Percentiles rank a stretch among this genome's conserved stretches.
These are phyloP conservation scores for Mergus octosetaceus DNA, from an alignment of 2,797 vertebrate species.

Conservation along the genomic window DNA sequence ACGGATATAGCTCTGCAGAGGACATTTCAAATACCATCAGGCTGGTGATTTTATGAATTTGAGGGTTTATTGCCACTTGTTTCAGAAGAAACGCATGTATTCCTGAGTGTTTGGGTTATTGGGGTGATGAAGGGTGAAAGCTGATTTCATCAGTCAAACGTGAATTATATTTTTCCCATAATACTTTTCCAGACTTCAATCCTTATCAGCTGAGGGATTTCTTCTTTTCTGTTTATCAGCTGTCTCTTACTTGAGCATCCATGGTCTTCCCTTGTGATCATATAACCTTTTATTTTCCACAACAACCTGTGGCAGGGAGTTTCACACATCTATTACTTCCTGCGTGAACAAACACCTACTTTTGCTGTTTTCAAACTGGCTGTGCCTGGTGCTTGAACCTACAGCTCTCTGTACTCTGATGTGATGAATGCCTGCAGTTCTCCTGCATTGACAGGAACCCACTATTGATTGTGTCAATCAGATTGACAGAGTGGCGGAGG, in stretches of 20 bases:
- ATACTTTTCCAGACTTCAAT: not conserved
- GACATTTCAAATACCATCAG: not conserved
- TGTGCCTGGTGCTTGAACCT: not conserved
- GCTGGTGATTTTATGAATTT: not conserved
- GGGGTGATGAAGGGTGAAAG: not conserved
- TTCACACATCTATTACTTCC: not conserved
- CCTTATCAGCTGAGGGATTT: not conserved
- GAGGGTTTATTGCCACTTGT: not conserved
- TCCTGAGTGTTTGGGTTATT: not conserved
- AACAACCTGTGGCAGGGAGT: not conserved
- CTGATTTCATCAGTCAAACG: not conserved
- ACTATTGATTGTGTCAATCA: not conserved
- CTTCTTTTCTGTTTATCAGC: not conserved
- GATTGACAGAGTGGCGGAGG: not conserved
- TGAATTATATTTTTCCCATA: not conserved
- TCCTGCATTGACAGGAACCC: not conserved
- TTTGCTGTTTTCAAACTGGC: not conserved
- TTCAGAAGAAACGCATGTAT: not conserved
- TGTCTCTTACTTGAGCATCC: not conserved
- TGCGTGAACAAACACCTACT: not conserved
- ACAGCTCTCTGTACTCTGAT: not conserved
- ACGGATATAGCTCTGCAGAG: not conserved
- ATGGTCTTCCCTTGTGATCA: not conserved
- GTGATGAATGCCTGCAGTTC: not conserved
- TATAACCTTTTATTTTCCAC: not conserved